A percentile compares a stretch with the other conserved stretches of the same genome.
Evolutionary conservation across 1,140 invertebrate species (phyloP).

Genomic region (Platyscapa corneri): DNA sequence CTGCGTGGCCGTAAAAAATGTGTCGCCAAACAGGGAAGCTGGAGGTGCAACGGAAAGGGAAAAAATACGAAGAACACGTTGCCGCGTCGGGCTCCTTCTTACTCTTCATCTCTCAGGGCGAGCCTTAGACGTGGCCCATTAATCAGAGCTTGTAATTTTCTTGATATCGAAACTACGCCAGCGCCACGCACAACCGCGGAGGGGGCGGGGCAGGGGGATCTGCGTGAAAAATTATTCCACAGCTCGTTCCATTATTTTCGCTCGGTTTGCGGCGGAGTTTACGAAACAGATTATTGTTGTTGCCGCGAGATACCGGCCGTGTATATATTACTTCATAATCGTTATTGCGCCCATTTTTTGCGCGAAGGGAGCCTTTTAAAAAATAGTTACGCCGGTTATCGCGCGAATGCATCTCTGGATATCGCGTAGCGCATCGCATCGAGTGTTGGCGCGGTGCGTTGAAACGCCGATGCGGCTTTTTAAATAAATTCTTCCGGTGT

Average conservation of each 20-base stretch:
- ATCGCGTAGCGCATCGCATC: background rate
- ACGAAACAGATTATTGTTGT: constrained; percentile 47
- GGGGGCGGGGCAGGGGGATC: background rate
- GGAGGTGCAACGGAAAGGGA: background rate
- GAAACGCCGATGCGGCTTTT: background rate
- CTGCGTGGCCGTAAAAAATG: constrained; percentile 33
- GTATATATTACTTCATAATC: constrained; percentile 1
- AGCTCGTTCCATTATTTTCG: constrained; percentile 35
- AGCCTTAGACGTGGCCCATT: constrained; percentile 33
- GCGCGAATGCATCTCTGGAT: background rate
- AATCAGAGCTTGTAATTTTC: constrained; percentile 52
- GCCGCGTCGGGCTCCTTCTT: background rate
- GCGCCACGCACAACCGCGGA: background rate
- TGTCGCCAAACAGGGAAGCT: background rate
- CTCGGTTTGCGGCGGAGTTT: constrained; percentile 39
- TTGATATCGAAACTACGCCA: constrained; percentile 41
- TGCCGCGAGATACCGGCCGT: background rate
- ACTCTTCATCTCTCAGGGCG: background rate
- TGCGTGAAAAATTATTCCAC: constrained; percentile 47
- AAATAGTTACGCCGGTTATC: background rate
- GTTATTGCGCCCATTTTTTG: background rate
- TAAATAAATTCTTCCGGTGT: too few relatives aligned
- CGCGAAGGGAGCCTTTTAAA: background rate
- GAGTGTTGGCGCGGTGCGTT: background rate
- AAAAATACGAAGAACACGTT: constrained; percentile 25